Conservation (phyloP, 2,888 invertebrate genomes). For the Orthosia incerta region DNA sequence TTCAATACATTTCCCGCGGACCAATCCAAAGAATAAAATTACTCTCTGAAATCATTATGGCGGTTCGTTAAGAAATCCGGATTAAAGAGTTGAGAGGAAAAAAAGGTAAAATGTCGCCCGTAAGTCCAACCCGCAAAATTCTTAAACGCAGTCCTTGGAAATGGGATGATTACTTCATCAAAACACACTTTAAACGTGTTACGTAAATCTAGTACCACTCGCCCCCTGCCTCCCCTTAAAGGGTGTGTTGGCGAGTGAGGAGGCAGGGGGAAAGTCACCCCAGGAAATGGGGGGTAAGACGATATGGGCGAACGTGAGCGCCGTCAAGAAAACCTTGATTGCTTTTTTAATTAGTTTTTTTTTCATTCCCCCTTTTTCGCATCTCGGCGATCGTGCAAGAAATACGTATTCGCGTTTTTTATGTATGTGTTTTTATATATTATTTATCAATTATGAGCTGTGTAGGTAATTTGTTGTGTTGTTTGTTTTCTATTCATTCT, state of each 20-base stretch:
- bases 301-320: constrained; percentile 91
- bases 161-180: constrained; percentile 91
- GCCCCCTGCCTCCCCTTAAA: constrained; percentile 81
- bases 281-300: constrained; percentile 89
- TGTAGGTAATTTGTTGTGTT: constrained; percentile 6
- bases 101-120: constrained; percentile 81
- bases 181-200: constrained; percentile 91
- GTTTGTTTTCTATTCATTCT: neutral
- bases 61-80: constrained; percentile 86
- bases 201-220: constrained; percentile 90
- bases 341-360: constrained; percentile 91
- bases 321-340: constrained; percentile 91
- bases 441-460: constrained; percentile 69
- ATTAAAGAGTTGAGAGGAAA: constrained; percentile 87
- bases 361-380: constrained; percentile 89
- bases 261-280: constrained; percentile 74
- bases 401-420: constrained; percentile 85
- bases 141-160: constrained; percentile 90
- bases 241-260: constrained; percentile 80
- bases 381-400: constrained; percentile 86
- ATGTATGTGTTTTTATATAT: constrained; percentile 78
- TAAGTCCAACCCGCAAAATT: constrained; percentile 88
- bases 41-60: constrained; percentile 80
- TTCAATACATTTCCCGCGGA: constrained; percentile 75
- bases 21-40: constrained; percentile 78